Conservation (phyloP, 2,113 vertebrate genomes). For the Gymnobelideus leadbeateri region DNA sequence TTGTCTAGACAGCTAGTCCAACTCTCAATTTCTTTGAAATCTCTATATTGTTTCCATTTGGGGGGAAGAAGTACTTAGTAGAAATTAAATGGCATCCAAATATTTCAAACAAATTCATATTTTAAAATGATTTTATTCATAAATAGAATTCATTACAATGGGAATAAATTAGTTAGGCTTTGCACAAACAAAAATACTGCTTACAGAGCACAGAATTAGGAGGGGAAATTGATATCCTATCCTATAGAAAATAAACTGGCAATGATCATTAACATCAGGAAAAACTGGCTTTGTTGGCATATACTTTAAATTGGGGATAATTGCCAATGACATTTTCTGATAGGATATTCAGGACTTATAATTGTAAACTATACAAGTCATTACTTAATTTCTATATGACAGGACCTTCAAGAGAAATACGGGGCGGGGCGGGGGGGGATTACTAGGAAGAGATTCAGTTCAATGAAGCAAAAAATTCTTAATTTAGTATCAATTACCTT, state of each 20-base stretch:
- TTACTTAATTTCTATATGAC: constrained; percentile 45
- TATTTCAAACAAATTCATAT: constrained; percentile 45
- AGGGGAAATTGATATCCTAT: background rate
- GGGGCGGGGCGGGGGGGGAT: background rate
- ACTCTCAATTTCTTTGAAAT: background rate
- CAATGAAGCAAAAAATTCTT: constrained; percentile 22
- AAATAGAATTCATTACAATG: background rate
- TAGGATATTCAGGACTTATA: constrained; percentile 45
- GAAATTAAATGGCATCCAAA: constrained; percentile 29
- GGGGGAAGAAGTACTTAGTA: constrained; percentile 10
- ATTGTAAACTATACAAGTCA: constrained; percentile 31
- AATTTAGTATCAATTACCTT: constrained; percentile 17
- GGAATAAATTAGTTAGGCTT: constrained; percentile 22
- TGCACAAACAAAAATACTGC: background rate
- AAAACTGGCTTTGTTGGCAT: background rate
- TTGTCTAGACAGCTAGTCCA: background rate
- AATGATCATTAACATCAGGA: constrained; percentile 50
- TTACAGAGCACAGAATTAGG: background rate
- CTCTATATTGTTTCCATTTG: background rate
- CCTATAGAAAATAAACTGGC: constrained; percentile 38
- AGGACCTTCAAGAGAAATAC: constrained; percentile 34
- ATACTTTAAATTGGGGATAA: background rate
- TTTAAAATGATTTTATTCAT: constrained; percentile 39
- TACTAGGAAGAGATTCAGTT: constrained; percentile 24
- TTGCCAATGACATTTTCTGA: background rate